A percentile compares a stretch with the other conserved stretches of the same genome.
Evolutionary conservation across 2,797 vertebrate species (phyloP).

Genomic region (Sciurus carolinensis): DNA sequence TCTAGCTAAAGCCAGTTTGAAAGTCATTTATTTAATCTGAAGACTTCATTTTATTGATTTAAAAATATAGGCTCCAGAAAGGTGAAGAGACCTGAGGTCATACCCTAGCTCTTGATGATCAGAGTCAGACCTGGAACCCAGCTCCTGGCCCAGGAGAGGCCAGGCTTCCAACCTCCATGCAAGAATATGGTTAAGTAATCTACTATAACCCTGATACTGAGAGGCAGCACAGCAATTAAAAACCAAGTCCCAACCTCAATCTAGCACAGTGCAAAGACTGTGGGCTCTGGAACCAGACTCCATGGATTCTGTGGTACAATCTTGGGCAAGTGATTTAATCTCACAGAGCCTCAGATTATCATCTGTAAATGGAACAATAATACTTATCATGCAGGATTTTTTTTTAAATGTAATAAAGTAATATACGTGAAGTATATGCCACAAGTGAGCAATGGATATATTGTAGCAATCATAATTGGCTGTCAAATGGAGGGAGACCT

Average conservation of each 20-base stretch:
- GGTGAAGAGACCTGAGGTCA: not conserved
- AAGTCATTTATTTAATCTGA: conserved; percentile 37
- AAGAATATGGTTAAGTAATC: not conserved
- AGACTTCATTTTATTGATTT: not conserved
- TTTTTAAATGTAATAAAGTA: conserved; percentile 59
- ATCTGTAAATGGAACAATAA: conserved; percentile 14
- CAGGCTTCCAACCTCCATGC: not conserved
- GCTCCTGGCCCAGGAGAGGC: not conserved
- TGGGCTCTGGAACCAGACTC: not conserved
- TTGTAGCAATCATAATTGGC: conserved; percentile 25
- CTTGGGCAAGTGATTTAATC: not conserved
- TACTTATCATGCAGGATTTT: not conserved
- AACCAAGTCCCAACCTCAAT: not conserved
- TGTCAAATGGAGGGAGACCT: conserved; percentile 61
- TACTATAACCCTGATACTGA: not conserved
- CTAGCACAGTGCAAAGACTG: not conserved
- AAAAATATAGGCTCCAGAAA: conserved; percentile 42
- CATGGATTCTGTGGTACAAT: not conserved
- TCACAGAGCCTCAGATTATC: not conserved
- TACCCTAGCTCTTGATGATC: not conserved
- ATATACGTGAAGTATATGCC: not conserved
- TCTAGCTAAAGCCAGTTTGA: conserved; percentile 11
- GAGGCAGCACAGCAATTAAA: not conserved
- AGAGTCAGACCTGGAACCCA: not conserved
- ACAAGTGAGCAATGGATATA: conserved; percentile 63